These are phyloP conservation scores for Xyliphius kryptos DNA, from an alignment of 2,113 vertebrate species.

Conservation along the genomic window DNA sequence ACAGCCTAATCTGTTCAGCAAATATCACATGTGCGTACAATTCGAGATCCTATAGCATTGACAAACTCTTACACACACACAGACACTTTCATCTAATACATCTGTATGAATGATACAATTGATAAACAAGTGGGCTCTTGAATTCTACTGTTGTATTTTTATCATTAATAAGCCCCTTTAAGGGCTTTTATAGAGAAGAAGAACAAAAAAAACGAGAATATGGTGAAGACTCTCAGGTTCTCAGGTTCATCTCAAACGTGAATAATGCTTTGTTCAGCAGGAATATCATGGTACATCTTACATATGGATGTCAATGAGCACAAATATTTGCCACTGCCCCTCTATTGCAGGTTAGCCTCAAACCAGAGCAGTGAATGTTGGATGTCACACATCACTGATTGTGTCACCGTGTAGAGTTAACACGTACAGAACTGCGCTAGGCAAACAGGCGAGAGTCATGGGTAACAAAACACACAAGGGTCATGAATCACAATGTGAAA, in stretches of 20 bases:
- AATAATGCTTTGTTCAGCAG: too few relatives aligned
- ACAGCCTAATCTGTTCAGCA: conserved; percentile 94
- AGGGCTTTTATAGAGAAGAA: conserved; percentile 15
- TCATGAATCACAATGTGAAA: conserved; percentile 70
- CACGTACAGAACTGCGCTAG: conserved; percentile 36
- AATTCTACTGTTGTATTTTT: too few relatives aligned
- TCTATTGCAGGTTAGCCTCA: not conserved
- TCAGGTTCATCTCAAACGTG: too few relatives aligned
- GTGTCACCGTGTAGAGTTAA: conserved; percentile 43
- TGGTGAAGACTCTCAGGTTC: too few relatives aligned
- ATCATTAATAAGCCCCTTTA: not conserved
- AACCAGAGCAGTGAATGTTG: too few relatives aligned
- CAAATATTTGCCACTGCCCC: conserved; percentile 41
- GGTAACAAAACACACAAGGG: conserved; percentile 48
- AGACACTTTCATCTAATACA: conserved; percentile 20
- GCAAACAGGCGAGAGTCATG: conserved; percentile 37
- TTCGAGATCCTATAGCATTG: conserved; percentile 17
- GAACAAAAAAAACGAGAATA: not conserved
- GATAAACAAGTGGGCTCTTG: conserved; percentile 53
- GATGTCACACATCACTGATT: too few relatives aligned
- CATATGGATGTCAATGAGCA: conserved; percentile 42
- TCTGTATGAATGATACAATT: conserved; percentile 42
- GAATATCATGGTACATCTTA: too few relatives aligned
- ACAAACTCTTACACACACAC: conserved; percentile 17
- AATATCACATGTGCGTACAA: conserved; percentile 84